phyloP scores from a whole-genome alignment of 2,113 vertebrate species.

The Lynx canadensis region DNA sequence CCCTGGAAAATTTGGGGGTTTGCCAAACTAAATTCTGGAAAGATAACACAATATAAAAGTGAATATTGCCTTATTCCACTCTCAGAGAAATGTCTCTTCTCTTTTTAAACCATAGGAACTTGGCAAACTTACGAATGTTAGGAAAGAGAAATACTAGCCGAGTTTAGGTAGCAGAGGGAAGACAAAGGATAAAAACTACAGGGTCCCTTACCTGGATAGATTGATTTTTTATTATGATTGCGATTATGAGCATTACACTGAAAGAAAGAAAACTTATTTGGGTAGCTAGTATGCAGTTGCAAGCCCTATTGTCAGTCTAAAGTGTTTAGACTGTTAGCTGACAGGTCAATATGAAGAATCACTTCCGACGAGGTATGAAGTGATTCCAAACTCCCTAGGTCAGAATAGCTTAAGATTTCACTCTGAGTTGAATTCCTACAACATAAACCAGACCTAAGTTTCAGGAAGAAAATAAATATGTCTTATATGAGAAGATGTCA shows the following conservation, averaged over 20 bases:
- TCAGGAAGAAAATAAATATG: not conserved
- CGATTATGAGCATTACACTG: not conserved
- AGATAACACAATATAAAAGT: conserved; percentile 29
- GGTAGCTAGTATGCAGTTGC: not conserved
- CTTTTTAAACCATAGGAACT: conserved; percentile 41
- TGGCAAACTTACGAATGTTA: conserved; percentile 26
- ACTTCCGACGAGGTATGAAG: not conserved
- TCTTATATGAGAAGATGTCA: not conserved
- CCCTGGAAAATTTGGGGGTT: not conserved
- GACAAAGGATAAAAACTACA: not conserved
- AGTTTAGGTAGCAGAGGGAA: conserved; percentile 30
- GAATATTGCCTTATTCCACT: conserved; percentile 5
- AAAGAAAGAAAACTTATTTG: not conserved
- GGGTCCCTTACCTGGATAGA: not conserved
- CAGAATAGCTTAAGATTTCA: conserved; percentile 23
- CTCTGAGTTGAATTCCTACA: not conserved
- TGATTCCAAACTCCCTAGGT: not conserved
- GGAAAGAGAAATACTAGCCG: not conserved
- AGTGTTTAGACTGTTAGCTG: not conserved
- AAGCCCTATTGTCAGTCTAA: not conserved
- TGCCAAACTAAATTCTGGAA: conserved; percentile 45
- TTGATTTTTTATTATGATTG: not conserved
- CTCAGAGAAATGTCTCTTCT: conserved; percentile 29
- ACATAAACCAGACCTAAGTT: not conserved
- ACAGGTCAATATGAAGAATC: not conserved